Evolutionary conservation across 2,888 invertebrate species (phyloP), one percentile per base, ranked within the genome.

Genomic region (Heterodera filipjevi): DNA sequence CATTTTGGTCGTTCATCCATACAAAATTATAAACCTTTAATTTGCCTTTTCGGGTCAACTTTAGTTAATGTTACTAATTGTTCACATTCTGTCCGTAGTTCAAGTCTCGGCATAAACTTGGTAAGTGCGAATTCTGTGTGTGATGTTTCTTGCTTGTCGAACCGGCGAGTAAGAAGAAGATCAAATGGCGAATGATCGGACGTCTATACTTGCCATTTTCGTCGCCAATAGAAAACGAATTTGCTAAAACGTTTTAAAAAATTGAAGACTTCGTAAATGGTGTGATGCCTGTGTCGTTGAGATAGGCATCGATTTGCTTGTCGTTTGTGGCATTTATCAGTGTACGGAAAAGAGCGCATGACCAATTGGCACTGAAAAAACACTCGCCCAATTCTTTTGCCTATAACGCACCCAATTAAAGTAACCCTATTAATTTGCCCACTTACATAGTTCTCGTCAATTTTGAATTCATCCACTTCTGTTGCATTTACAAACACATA

Each of bases 1-100:
- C 82, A 1, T 80, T 79, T 30, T 71, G 81, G 71, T 85, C 84
- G 46, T 81, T 82, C 71, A 86, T 83, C 88, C 88, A 88, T 12
- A 77, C 80, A 80, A 83, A 88, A 12, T 76, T 73, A 82, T 85
- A 86, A 73, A 87, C 44, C 81, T 66, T 27, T 46, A 27, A 59
- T 44, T 39, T 79, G 30, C 14, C n/a, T n/a, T n/a, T n/a, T n/a
- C n/a, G n/a, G n/a, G n/a, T n/a, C n/a, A n/a, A n/a, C n/a, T n/a
- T n/a, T n/a, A n/a, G n/a, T n/a, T n/a, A n/a, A n/a, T n/a, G n/a
- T n/a, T n/a, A n/a, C n/a, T n/a, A 39, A 39, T 39, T 12, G 39
- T 12, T 39, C 33, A 81, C 81, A 49, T 82, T 72, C 44, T 82
- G 82, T 49, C 66, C 44, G 33, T 76, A 80, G 71, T 81, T 79